Evolutionary conservation across 2,113 vertebrate species (phyloP).

Genomic region (Zosterops hypoxanthus): DNA sequence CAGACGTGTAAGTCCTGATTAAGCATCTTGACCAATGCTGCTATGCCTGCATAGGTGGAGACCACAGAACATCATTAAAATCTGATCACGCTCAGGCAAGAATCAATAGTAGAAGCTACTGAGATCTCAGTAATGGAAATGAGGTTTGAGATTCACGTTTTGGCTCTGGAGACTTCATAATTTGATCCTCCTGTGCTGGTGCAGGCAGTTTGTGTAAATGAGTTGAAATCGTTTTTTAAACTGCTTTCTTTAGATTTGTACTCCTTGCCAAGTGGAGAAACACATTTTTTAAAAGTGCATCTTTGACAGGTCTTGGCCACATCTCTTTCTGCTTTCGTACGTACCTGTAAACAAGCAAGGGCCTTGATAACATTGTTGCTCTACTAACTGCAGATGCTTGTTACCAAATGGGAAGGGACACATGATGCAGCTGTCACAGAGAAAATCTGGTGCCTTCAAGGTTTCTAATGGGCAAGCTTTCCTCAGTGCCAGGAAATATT

Average conservation of each 20-base stretch:
- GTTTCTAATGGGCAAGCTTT: conserved; percentile 1
- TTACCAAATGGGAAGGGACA: neutral
- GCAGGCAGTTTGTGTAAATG: conserved; percentile 46
- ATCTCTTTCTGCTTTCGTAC: conserved; percentile 20
- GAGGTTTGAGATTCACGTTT: neutral
- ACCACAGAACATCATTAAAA: conserved; percentile 28
- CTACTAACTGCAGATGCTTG: neutral
- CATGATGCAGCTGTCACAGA: neutral
- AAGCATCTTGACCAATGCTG: conserved; percentile 29
- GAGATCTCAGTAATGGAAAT: conserved; percentile 52
- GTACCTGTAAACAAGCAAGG: conserved; percentile 46
- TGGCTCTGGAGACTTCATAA: conserved; percentile 46
- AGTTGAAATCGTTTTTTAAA: conserved; percentile 36
- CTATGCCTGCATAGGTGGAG: neutral
- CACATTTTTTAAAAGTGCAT: conserved; percentile 16
- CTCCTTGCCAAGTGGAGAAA: conserved; percentile 40
- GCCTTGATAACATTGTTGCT: conserved; percentile 3
- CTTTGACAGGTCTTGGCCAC: conserved; percentile 43
- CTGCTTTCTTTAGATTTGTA: conserved; percentile 37
- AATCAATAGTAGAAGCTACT: conserved; percentile 43
- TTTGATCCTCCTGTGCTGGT: conserved; percentile 41
- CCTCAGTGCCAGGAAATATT: neutral
- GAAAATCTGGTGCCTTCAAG: conserved; percentile 4
- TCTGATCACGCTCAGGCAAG: neutral
- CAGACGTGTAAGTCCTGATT: neutral